phyloP scores from a whole-genome alignment of 1,140 invertebrate genomes.

The Drosophila repleta region DNA sequence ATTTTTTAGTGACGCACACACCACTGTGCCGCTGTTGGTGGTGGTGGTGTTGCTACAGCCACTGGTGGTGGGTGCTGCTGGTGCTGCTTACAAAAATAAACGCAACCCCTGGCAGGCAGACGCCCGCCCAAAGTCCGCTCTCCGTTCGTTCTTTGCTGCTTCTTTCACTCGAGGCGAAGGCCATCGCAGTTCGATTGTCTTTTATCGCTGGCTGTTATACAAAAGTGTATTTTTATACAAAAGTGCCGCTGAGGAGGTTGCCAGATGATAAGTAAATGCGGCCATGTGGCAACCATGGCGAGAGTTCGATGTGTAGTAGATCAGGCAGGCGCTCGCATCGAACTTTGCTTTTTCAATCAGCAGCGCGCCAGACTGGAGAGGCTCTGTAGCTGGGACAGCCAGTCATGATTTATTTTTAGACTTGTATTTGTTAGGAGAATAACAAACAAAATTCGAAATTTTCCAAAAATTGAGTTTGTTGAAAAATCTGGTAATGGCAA shows the following conservation, averaged over 20 bases:
- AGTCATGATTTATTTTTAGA: constrained; percentile 27
- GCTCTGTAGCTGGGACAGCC: background rate
- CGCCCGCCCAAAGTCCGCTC: constrained; percentile 40
- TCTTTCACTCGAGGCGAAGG: background rate
- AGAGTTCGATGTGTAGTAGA: background rate
- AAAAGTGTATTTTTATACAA: constrained; percentile 67
- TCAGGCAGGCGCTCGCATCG: background rate
- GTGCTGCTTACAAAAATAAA: constrained; percentile 48
- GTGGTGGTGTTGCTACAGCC: constrained; percentile 24
- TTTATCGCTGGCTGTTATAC: constrained; percentile 42
- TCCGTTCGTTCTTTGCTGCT: background rate
- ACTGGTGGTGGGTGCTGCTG: constrained; percentile 18
- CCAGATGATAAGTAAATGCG: constrained; percentile 9
- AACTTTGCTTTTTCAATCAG: constrained; percentile 10
- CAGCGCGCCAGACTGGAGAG: background rate
- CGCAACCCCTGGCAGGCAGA: constrained; percentile 54
- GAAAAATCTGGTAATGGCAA: constrained; percentile 38
- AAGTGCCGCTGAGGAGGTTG: background rate
- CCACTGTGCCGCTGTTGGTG: constrained; percentile 30
- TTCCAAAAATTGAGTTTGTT: background rate
- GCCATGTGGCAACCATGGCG: constrained; percentile 10
- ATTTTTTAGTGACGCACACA: background rate
- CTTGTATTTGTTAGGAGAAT: background rate
- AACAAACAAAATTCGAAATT: constrained; percentile 2
- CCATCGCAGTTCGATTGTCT: constrained; percentile 34